Evolutionary conservation across 2,888 invertebrate genomes (phyloP).

Genomic region (Drosophila greeni): DNA sequence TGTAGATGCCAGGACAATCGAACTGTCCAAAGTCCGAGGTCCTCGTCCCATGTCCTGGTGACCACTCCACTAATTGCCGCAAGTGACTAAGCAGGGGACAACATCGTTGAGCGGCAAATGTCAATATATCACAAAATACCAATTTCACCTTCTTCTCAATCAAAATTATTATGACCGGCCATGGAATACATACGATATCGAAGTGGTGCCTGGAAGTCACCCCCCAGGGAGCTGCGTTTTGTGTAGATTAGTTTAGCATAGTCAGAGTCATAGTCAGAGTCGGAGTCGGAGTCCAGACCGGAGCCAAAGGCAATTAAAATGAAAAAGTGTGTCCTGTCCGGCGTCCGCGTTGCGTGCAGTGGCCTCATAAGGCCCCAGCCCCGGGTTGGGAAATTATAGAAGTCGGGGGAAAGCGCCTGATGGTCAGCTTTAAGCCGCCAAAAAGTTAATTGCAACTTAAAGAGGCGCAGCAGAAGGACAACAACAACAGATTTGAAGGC

Average conservation of each 20-base stretch:
- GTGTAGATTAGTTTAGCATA: conserved; percentile 68
- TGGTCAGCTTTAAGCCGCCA: conserved; percentile 36
- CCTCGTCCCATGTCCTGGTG: conserved; percentile 31
- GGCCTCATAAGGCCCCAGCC: conserved; percentile 51
- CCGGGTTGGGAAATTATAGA: conserved; percentile 5
- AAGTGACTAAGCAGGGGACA: conserved; percentile 67
- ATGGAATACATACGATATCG: conserved; percentile 44
- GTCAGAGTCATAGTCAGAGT: conserved; percentile 30
- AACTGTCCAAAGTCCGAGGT: conserved; percentile 8
- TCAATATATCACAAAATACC: conserved; percentile 73
- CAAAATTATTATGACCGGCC: conserved; percentile 76
- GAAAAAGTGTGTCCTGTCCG: conserved; percentile 55
- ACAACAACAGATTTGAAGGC: conserved; percentile 62
- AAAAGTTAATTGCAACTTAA: conserved; percentile 70
- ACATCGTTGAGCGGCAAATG: conserved; percentile 59
- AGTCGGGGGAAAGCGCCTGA: not conserved
- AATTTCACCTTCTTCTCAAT: conserved; percentile 72
- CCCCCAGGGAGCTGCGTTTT: conserved; percentile 65
- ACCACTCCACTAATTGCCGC: conserved; percentile 54
- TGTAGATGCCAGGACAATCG: conserved; percentile 50
- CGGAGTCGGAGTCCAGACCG: conserved; percentile 29
- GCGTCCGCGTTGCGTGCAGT: conserved; percentile 54
- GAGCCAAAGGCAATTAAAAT: conserved; percentile 63
- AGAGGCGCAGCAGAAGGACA: conserved; percentile 49
- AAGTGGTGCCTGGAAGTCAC: conserved; percentile 14